These are phyloP conservation scores for Syngnathus rostellatus DNA, from an alignment of 2,797 vertebrate species.

Conservation along the genomic window DNA sequence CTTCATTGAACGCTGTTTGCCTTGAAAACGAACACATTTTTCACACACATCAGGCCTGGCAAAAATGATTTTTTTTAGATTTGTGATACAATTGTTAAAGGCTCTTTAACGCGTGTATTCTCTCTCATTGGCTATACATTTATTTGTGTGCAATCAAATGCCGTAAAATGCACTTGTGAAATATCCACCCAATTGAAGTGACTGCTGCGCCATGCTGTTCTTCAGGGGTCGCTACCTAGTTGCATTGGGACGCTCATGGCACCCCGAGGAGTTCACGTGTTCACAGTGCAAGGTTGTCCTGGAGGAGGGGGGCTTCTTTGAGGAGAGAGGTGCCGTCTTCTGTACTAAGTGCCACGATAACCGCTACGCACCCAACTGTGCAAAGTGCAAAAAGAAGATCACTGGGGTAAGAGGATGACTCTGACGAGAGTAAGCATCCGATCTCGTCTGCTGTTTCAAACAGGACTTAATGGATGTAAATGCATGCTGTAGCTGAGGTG, in stretches of 20 bases:
- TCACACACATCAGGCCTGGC: too few species aligned
- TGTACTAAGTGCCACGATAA: conserved; percentile 90
- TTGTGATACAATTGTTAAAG: too few species aligned
- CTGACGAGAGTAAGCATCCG: not conserved
- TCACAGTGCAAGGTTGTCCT: conserved; percentile 86
- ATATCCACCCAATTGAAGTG: not conserved
- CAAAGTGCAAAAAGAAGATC: conserved; percentile 98
- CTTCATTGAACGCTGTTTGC: too few species aligned
- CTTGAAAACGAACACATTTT: too few species aligned
- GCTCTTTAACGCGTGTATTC: too few species aligned
- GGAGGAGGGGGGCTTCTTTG: conserved; percentile 95
- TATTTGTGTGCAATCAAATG: not conserved
- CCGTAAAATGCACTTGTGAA: not conserved
- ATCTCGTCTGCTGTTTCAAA: not conserved
- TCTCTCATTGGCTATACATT: too few species aligned
- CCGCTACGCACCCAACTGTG: conserved; percentile 87
- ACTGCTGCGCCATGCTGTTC: conserved; percentile 5
- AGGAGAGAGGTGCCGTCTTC: conserved; percentile 91
- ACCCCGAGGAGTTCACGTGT: conserved; percentile 95
- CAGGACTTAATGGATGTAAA: conserved; percentile 2
- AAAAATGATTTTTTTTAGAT: too few species aligned
- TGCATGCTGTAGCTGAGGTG: not conserved
- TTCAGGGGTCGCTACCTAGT: conserved; percentile 90
- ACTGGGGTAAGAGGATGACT: conserved; percentile 73
- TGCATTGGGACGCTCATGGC: conserved; percentile 90